Conservation (phyloP, 2,113 vertebrate genomes). For the Nematolebias whitei region DNA sequence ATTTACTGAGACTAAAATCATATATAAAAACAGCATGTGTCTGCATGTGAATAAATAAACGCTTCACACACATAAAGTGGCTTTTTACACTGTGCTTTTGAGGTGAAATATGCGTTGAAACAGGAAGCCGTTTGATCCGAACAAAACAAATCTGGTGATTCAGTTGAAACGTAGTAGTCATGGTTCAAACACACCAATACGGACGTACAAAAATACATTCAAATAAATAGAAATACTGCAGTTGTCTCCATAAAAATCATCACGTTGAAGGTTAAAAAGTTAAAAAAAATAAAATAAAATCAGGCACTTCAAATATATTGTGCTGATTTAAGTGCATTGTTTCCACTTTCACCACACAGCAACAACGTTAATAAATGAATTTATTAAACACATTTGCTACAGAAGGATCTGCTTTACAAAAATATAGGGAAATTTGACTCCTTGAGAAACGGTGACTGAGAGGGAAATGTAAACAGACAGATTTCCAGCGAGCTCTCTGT, state of each 20-base stretch:
- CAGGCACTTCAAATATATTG: constrained; percentile 44
- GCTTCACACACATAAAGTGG: background rate
- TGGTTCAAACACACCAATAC: constrained; percentile 47
- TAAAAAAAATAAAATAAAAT: too few relatives aligned
- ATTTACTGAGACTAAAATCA: constrained; percentile 29
- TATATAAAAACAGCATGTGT: constrained; percentile 12
- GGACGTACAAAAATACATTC: constrained; percentile 58
- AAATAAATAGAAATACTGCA: constrained; percentile 71
- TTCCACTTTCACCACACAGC: constrained; percentile 35
- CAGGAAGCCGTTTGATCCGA: background rate
- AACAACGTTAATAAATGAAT: background rate
- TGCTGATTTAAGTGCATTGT: constrained; percentile 58
- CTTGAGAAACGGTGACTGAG: constrained; percentile 46
- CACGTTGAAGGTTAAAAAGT: constrained; percentile 18
- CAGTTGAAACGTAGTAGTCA: constrained; percentile 60
- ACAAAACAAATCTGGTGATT: constrained; percentile 19
- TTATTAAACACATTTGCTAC: constrained; percentile 26
- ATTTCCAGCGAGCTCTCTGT: constrained; percentile 57
- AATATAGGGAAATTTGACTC: constrained; percentile 54
- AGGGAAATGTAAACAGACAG: constrained; percentile 71
- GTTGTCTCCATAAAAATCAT: constrained; percentile 31
- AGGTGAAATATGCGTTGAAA: constrained; percentile 24
- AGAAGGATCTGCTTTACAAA: constrained; percentile 18
- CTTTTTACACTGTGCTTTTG: constrained; percentile 26
- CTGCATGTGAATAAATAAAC: background rate